Evolutionary conservation across 2,888 invertebrate species (phyloP), one percentile per base, ranked within the genome.

Genomic region (Agrotis ipsilon): DNA sequence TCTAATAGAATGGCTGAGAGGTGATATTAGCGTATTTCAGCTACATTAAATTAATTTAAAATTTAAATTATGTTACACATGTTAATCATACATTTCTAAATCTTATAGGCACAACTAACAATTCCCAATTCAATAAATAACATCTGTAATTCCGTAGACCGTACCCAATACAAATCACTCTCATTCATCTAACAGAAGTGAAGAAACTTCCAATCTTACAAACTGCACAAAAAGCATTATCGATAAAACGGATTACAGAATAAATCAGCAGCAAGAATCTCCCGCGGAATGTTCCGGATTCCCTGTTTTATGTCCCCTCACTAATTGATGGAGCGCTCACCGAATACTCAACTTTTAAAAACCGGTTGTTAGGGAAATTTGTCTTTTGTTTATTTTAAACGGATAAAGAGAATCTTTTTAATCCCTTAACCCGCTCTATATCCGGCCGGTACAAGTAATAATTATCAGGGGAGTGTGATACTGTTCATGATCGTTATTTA

Each of bases 301-400:
- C 69, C 64, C 51, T 71, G 74, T 76, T 76, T 75, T 65, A 72
- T 74, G 80, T 85, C 76, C 64, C 61, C 51, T 52, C 63, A 72
- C 81, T 85, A 84, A 85, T 85, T 85, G 83, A 85, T 80, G 83
- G 74, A 67, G 68, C 68, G 74, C 54, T 78, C 65, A 58, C 66
- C 48, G 72, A 79, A 81, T 64, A 75, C 80, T 75, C 80, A 69
- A 77, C 66, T 73, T 76, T 65, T 60, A 60, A 66, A 60, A 64
- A 72, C 71, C 64, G 57, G 68, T 77, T 77, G 75, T 74, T 82
- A 61, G 16, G 66, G 70, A 75, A 68, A 81, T 71, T 59, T 69
- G 63, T 72, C 64, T 74, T 73, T 76, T 83, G 80, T 84, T 79
- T 84, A 75, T 84, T 84, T 82, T 75, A 78, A 74, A 71, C 39